Evolutionary conservation across 2,888 invertebrate species (phyloP).

Genomic region (Ditylenchus weischeri): DNA sequence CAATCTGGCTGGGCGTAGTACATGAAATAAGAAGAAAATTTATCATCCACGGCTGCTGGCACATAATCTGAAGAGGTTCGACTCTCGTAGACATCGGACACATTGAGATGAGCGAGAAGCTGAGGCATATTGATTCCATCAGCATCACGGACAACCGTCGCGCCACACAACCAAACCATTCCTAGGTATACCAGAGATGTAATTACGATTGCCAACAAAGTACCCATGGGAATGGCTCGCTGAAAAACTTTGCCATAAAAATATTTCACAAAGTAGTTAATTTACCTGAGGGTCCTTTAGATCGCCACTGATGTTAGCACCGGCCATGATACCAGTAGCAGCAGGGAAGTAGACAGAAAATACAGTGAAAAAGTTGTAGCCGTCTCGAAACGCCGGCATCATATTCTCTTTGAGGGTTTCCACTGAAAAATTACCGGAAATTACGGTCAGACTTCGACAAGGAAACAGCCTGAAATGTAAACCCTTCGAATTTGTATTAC

Average conservation of each 20-base stretch:
- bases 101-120: constrained; percentile 17
- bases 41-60: constrained; percentile 68
- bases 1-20: constrained; percentile 33
- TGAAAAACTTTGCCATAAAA: constrained; percentile 18
- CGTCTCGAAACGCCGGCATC: constrained; percentile 63
- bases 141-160: constrained; percentile 49
- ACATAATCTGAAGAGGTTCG: not conserved
- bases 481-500: no score
- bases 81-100: not conserved
- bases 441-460: no score
- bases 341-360: constrained; percentile 95
- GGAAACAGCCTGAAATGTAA: no score
- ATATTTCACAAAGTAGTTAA: not conserved
- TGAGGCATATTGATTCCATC: constrained; percentile 42
- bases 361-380: constrained; percentile 84
- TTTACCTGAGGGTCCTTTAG: constrained; percentile 58
- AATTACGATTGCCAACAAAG: constrained; percentile 77
- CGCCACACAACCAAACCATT: constrained; percentile 72
- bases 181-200: constrained; percentile 74
- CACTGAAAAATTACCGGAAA: constrained; percentile 27
- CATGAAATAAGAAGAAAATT: constrained; percentile 6
- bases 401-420: constrained; percentile 31
- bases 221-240: constrained; percentile 84
- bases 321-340: constrained; percentile 90
- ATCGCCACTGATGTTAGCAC: constrained; percentile 71